Conservation (phyloP, 2,888 invertebrate genomes). For the Ramazzottius varieornatus region DNA sequence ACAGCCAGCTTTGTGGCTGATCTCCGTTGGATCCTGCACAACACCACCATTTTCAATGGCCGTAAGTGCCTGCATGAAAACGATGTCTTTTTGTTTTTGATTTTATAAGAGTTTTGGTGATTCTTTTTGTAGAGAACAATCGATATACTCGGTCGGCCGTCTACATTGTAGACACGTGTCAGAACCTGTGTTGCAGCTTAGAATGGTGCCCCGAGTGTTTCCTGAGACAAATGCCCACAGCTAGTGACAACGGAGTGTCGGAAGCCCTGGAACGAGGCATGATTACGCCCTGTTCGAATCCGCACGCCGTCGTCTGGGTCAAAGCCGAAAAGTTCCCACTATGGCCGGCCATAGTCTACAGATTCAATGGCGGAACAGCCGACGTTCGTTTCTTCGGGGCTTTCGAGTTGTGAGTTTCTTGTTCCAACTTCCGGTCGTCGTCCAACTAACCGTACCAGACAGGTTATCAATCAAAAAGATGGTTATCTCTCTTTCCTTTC, state of each 20-base stretch:
- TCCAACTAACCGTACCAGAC: no score
- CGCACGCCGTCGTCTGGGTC: conserved; percentile 78
- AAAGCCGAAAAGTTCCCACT: conserved; percentile 85
- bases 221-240: not conserved
- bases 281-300: conserved; percentile 28
- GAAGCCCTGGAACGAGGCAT: not conserved
- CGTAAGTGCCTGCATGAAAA: conserved; percentile 31
- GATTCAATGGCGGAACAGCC: not conserved
- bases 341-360: conserved; percentile 62
- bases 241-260: not conserved
- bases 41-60: conserved; percentile 65
- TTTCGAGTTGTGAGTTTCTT: not conserved
- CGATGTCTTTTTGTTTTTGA: not conserved
- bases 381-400: conserved; percentile 2
- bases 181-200: not conserved
- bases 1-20: conserved; percentile 41
- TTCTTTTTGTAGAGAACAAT: not conserved
- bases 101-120: not conserved
- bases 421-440: no score
- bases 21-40: conserved; percentile 74
- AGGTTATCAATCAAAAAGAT: no score
- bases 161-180: not conserved
- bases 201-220: not conserved
- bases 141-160: not conserved
- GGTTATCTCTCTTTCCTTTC: not conserved